phyloP scores from a whole-genome alignment of 2,113 vertebrate species.

The Leptodactylus fuscus region DNA sequence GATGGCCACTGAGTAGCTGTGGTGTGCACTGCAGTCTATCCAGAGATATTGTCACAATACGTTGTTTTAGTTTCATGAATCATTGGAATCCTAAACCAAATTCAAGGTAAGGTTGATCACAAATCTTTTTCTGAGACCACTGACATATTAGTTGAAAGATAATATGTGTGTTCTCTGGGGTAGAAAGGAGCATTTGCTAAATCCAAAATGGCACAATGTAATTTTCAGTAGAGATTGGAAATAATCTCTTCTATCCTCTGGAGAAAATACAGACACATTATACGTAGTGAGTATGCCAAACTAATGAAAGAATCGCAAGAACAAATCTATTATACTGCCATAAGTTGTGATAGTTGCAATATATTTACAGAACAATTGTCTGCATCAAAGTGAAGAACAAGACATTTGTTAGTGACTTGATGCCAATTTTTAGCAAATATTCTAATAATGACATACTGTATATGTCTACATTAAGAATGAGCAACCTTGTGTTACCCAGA shows the following conservation, averaged over 20 bases:
- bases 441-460: background rate
- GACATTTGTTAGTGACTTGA: background rate
- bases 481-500: background rate
- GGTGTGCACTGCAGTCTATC: no score
- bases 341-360: background rate
- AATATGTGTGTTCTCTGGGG: background rate
- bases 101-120: no score
- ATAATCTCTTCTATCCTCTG: background rate
- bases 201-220: background rate
- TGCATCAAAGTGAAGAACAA: background rate
- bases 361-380: background rate
- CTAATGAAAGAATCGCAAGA: background rate
- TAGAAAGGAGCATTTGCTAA: background rate
- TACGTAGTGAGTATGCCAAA: background rate
- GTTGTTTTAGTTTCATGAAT: no score
- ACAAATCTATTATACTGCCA: background rate
- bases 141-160: background rate
- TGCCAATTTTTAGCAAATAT: background rate
- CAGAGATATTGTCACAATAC: no score
- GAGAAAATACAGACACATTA: background rate
- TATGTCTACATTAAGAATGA: background rate
- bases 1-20: no score
- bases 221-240: background rate
- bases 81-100: no score
- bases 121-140: background rate